Evolutionary conservation across 2,888 invertebrate species (phyloP), one percentile per base, ranked within the genome.

Genomic region (Patella pellucida): DNA sequence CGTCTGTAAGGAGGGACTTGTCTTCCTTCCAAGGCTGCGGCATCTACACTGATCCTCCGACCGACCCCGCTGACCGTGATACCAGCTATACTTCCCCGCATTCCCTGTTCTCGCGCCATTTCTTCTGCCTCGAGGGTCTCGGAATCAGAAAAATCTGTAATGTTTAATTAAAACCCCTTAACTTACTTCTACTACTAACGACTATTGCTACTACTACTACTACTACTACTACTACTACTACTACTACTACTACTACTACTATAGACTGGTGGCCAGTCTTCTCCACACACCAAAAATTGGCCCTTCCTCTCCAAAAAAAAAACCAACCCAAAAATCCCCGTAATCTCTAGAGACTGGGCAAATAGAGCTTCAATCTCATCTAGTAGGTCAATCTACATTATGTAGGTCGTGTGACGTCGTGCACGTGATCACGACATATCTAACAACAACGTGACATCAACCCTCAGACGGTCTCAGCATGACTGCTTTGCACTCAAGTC

Each of bases 101-200:
- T 23, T 14, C 62, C 62, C 0, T 62, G 62, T 19, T 62, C 62
- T 62, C 62, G 81, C 52, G 81, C 81, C 75, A 84, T 78, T 15
- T 86, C 87, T 23, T 87, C 86, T 23, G 83, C 78, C 50, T 86
- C 86, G 23, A 84, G 78, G n/a, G 84, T 80, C 74, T 88, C 87
- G n/a, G 86, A 86, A 73, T 88, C 87, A 2, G 87, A 88, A 51
- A 87, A 84, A 79, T 87, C 87, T 86, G 75, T n/a, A 70, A 72
- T 67, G 62, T 5, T 5, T 41, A 41, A 41, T 41, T 41, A 41
- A 41, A 41, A 41, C 4, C 9, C 41, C 41, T 41, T 1, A 41
- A 9, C 7, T 41, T 69, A 69, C 50, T 69, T 41, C 69, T 69
- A 69, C 69, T 69, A 9, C 50, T 41, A 41, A 69, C 69, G 5